These are phyloP conservation scores for Drosophila mojavensis DNA, from an alignment of 1,140 invertebrate species.

Conservation along the genomic window DNA sequence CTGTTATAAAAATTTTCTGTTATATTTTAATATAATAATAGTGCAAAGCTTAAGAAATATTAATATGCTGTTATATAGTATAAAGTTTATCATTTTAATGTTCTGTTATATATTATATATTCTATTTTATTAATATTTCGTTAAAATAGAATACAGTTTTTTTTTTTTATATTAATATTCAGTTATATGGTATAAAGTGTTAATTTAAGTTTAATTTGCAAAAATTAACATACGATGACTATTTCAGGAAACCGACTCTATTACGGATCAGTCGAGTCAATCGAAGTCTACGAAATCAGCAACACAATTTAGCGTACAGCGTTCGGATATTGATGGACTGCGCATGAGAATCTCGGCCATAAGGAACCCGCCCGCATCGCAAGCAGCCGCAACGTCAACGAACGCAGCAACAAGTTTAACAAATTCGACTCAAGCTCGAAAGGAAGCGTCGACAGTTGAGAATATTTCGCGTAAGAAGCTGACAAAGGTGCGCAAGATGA, in stretches of 20 bases:
- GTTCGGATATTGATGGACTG: conserved; percentile 76
- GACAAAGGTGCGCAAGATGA: conserved; percentile 45
- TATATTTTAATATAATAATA: too few relatives aligned
- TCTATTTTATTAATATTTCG: too few relatives aligned
- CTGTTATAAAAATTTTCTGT: too few relatives aligned
- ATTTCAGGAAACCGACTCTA: conserved; percentile 70
- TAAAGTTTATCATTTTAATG: too few relatives aligned
- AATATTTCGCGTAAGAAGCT: conserved; percentile 30
- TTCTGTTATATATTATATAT: too few relatives aligned
- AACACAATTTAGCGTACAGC: conserved; percentile 82
- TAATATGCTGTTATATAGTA: too few relatives aligned
- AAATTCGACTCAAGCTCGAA: background rate
- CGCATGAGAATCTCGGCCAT: conserved; percentile 83
- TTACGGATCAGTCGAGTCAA: conserved; percentile 78
- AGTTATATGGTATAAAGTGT: too few relatives aligned
- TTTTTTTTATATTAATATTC: too few relatives aligned
- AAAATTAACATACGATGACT: background rate
- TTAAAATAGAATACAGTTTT: too few relatives aligned
- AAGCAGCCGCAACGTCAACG: conserved; percentile 8
- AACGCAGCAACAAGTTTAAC: conserved; percentile 3
- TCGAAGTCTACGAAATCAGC: conserved; percentile 75
- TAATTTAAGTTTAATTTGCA: background rate
- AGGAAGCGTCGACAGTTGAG: conserved; percentile 4
- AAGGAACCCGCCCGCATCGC: conserved; percentile 52
- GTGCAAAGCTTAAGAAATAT: too few relatives aligned